Percentiles rank a stretch among this genome's conserved stretches.
Evolutionary conservation across 1,140 invertebrate genomes (phyloP).

Genomic region (Lepidurus arcticus): DNA sequence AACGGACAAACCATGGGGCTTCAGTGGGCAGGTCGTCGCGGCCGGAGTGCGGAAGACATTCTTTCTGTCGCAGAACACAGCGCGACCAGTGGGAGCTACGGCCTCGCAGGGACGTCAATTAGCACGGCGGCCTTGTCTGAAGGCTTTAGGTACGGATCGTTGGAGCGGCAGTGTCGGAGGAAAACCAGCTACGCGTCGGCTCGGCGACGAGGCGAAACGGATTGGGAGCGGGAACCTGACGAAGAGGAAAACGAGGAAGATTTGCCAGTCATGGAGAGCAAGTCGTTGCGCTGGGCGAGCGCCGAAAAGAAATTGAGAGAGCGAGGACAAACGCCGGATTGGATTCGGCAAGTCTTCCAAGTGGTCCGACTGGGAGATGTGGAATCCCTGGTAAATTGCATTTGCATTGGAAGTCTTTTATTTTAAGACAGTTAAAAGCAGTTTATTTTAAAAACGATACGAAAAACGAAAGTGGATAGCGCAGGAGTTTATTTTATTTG

Average conservation of each 20-base stretch:
- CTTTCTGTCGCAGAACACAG: constrained; percentile 15
- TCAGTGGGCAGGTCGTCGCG: background rate
- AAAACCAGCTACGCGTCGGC: background rate
- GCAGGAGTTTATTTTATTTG: no score
- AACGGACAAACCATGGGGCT: background rate
- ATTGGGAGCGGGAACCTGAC: constrained; percentile 35
- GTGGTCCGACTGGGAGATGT: constrained; percentile 44
- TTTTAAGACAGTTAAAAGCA: constrained; percentile 18
- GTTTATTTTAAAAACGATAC: background rate
- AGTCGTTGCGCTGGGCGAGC: constrained; percentile 9
- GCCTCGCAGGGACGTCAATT: constrained; percentile 22
- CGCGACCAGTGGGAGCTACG: background rate
- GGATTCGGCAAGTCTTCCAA: constrained; percentile 46
- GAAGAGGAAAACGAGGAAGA: constrained; percentile 33
- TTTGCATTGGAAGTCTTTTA: constrained; percentile 28
- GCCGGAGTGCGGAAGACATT: constrained; percentile 34
- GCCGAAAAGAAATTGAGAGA: constrained; percentile 31
- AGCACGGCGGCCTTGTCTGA: constrained; percentile 24
- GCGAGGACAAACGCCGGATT: constrained; percentile 44
- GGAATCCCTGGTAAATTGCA: constrained; percentile 42
- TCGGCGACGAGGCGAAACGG: constrained; percentile 33
- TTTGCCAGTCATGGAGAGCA: background rate
- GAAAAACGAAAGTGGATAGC: no score
- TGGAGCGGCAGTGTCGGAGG: constrained; percentile 32
- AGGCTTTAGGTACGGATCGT: constrained; percentile 31